These are phyloP conservation scores for Tetranychus urticae DNA, from an alignment of 1,140 invertebrate species.

Conservation along the genomic window DNA sequence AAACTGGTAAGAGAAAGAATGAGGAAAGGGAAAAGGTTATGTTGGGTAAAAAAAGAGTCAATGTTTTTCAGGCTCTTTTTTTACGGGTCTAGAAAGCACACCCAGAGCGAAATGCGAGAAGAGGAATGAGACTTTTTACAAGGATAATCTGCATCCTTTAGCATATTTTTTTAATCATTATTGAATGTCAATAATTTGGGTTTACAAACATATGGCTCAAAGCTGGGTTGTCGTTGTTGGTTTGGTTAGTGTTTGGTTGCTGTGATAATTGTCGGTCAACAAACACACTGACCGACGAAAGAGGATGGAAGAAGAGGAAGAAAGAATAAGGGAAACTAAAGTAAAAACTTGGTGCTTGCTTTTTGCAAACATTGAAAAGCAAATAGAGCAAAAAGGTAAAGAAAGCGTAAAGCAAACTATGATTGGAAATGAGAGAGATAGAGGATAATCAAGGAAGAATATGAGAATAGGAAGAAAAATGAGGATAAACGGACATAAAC, in stretches of 20 bases:
- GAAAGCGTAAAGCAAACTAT: not conserved
- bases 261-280: not conserved
- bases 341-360: not conserved
- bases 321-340: not conserved
- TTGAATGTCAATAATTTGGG: not conserved
- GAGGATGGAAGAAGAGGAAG: not conserved
- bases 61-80: no score
- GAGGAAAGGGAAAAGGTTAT: no score
- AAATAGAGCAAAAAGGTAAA: conserved; percentile 1
- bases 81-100: no score
- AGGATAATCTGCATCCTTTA: no score
- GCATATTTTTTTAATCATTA: not conserved
- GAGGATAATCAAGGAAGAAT: not conserved
- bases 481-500: not conserved
- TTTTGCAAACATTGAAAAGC: not conserved
- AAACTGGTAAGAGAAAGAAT: no score
- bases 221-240: not conserved
- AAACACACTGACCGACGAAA: not conserved
- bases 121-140: no score
- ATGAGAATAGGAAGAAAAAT: not conserved
- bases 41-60: no score
- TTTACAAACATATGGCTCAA: not conserved
- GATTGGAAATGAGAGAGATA: not conserved
- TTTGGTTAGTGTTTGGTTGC: not conserved
- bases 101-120: no score